Evolutionary conservation across 2,113 vertebrate genomes (phyloP), one percentile per base, ranked within the genome.

Genomic region (Osmerus eperlanus): DNA sequence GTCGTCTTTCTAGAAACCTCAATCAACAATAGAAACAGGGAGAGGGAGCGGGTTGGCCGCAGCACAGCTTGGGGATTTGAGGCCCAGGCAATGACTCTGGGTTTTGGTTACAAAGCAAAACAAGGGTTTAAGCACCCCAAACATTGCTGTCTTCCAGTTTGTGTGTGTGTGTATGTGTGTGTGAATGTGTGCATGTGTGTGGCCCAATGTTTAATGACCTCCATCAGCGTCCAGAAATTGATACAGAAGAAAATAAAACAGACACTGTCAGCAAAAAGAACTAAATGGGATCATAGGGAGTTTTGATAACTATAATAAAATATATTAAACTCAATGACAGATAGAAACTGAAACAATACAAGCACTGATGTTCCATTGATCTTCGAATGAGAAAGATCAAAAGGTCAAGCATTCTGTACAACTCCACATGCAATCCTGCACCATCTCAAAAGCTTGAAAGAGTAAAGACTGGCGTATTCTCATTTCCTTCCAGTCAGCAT

Each of bases 21-120:
- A 74, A 84, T 86, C 86, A 86, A 87, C 84, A 86, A 81, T 70
- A 52, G 79, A 77, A 72, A 19, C 73, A 78, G 58, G 73, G 70
- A 75, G 72, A 32, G 29, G 62, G 62, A 29, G 15, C n/a, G 16
- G 29, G 3, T n/a, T 29, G 62, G 29, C 62, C 62, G 81, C 78
- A 66, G 73, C 78, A 89, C 65, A 75, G 85, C 73, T 65, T 18
- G 36, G 77, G 76, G 83, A 82, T 90, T 85, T 85, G 85, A 81
- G 87, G 83, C 83, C 84, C 79, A 65, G 4, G 32, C 71, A 83
- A 75, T 36, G 56, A 85, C 80, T 83, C 41, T 21, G 68, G 87
- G 81, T 70, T 89, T 87, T 81, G 72, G 89, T 89, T 89, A 87
- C 89, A 88, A 86, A 88, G 83, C 81, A 90, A 90, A 89, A 86